phyloP scores from a whole-genome alignment of 1,140 invertebrate species.

The Lineus longissimus region DNA sequence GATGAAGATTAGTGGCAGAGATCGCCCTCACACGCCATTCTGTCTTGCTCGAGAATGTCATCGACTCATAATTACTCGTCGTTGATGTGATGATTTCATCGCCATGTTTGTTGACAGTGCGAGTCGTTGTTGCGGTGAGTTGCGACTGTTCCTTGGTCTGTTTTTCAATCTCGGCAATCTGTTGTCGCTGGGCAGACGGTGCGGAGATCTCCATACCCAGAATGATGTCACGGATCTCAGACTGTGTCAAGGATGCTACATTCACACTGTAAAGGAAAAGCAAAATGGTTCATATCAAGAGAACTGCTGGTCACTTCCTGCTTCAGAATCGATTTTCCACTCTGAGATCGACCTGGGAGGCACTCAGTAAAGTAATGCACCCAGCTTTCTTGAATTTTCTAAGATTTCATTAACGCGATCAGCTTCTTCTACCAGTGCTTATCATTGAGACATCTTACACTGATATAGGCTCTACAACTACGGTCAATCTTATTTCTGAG shows the following conservation, averaged over 20 bases:
- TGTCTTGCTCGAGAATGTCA: conserved; percentile 96
- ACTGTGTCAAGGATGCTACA: conserved; percentile 96
- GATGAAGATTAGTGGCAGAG: conserved; percentile 95
- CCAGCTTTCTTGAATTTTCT: background rate
- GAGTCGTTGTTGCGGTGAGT: conserved; percentile 93
- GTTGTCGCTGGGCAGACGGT: conserved; percentile 95
- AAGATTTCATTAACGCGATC: background rate
- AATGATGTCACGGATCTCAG: conserved; percentile 98
- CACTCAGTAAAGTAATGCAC: background rate
- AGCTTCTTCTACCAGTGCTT: no score
- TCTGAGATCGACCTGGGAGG: no score
- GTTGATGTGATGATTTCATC: conserved; percentile 99
- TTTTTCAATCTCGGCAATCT: conserved; percentile 99
- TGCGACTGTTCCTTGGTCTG: conserved; percentile 99
- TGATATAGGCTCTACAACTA: no score
- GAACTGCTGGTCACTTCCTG: no score
- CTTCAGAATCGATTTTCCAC: no score
- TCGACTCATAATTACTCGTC: conserved; percentile 97
- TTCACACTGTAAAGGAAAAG: conserved; percentile 70
- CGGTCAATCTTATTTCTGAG: no score
- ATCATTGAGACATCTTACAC: no score
- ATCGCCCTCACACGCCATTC: conserved; percentile 99
- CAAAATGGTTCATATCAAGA: conserved; percentile 4
- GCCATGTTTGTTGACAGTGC: conserved; percentile 98
- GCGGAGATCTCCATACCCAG: conserved; percentile 99